Percentiles rank a stretch among this genome's conserved stretches.
These are phyloP conservation scores for Acronicta leporina DNA, from an alignment of 2,888 invertebrate genomes.

Conservation along the genomic window DNA sequence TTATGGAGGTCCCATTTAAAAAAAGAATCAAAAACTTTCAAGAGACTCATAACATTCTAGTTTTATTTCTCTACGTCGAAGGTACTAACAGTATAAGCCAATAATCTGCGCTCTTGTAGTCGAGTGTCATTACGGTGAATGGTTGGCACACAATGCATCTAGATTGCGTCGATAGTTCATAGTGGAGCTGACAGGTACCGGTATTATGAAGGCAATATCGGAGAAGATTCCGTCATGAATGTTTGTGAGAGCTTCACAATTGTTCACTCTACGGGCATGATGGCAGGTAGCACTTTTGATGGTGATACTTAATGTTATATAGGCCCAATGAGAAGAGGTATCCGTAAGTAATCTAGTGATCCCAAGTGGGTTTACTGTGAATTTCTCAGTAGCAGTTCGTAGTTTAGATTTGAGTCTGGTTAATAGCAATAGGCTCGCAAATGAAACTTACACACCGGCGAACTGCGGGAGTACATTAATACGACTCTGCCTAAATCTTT, in stretches of 20 bases:
- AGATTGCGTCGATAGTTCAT: slow-evolving; percentile 51
- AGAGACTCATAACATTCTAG: background rate
- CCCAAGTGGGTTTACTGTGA: no score
- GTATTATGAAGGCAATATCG: slow-evolving; percentile 35
- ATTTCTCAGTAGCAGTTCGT: no score
- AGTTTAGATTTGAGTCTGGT: no score
- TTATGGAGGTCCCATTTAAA: no score
- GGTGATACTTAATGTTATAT: background rate
- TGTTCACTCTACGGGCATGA: background rate
- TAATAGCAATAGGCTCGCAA: no score
- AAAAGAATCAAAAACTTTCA: no score
- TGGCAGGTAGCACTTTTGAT: background rate
- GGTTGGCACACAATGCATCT: slow-evolving; percentile 46
- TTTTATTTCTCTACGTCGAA: slow-evolving; percentile 1
- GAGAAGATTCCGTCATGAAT: slow-evolving; percentile 30
- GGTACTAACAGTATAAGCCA: slow-evolving; percentile 36
- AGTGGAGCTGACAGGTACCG: slow-evolving; percentile 35
- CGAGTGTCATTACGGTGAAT: slow-evolving; percentile 49
- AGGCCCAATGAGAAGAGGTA: no score
- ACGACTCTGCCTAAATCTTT: no score
- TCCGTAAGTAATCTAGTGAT: no score
- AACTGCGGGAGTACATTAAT: no score
- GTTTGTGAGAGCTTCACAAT: background rate
- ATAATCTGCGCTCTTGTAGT: slow-evolving; percentile 38
- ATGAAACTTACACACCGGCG: no score